Evolutionary conservation across 1,140 invertebrate species (phyloP), one percentile per base, ranked within the genome.

Genomic region (Zaprionus davidi): DNA sequence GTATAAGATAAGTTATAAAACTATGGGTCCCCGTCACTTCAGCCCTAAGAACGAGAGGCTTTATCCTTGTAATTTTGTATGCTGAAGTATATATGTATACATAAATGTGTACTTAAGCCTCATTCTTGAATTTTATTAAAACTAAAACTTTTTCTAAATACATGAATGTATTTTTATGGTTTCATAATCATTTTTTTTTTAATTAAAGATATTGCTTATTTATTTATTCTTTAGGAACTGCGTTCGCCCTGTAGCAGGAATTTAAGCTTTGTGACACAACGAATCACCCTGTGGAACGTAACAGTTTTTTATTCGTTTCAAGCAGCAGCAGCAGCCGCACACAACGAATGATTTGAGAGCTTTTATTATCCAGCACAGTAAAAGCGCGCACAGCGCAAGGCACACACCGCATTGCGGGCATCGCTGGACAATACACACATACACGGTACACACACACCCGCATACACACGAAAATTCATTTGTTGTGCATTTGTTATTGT

Each of bases 321-420:
- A 64, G 65, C 60, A 57, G 60, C 56, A 22, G 31, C 57, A 15
- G 38, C 69, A 63, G 58, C 74, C 26, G 22, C n/a, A 49, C 26
- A 34, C 31, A 34, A 11, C 31, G 31, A 34, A 34, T 34, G 28
- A 57, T 15, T 36, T 11, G 15, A 7, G 20, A 68, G 79, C 82
- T 86, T 86, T 86, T 55, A 72, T 69, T 79, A 68, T 86, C 83
- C 82, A 84, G 79, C 72, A 56, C 70, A 41, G 75, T 74, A 51
- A 81, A 76, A 78, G 70, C 56, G 56, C 49, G 31, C 38, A 57
- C 36, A 53, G 59, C 60, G 51, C 31, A 57, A 31, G 56, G 53
- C 34, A 63, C 56, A 68, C 56, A 58, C 38, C 64, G 56, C 55
- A 17, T 44, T 57, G 57, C 60, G 51, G 44, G 41, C 34, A 36